phyloP scores from a whole-genome alignment of 1,140 invertebrate species.

The Rhopalosiphum padi region DNA sequence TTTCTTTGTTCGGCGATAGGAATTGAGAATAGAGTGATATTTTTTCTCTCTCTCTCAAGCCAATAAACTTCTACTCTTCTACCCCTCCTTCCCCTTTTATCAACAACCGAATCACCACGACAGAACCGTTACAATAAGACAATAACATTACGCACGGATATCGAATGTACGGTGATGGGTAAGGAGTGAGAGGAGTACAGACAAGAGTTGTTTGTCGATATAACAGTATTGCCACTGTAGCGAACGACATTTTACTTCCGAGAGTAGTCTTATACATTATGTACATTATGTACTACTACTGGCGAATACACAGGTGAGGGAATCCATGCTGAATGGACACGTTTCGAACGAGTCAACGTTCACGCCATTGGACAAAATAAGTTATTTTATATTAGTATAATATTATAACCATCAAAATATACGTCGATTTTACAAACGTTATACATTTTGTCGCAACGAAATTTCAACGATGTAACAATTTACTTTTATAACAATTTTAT shows the following conservation, averaged over 20 bases:
- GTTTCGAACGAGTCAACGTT: conserved; percentile 6
- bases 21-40: neutral
- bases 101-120: neutral
- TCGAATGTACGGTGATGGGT: neutral
- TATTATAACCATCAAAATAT: neutral
- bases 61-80: neutral
- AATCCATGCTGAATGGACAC: conserved; percentile 33
- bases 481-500: neutral
- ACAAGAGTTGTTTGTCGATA: conserved; percentile 31
- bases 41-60: neutral
- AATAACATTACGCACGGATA: conserved; percentile 27
- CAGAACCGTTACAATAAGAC: conserved; percentile 32
- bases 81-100: neutral
- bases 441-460: neutral
- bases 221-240: conserved; percentile 50
- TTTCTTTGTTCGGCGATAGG: conserved; percentile 1
- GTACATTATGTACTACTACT: neutral
- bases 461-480: neutral
- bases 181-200: neutral
- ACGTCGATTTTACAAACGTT: neutral
- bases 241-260: conserved; percentile 42
- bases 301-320: neutral
- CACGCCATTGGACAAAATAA: neutral
- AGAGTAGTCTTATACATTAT: neutral
- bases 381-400: neutral